phyloP scores from a whole-genome alignment of 2,113 vertebrate species.

The Felis catus region F.catus_Fca126_mat1.0 CM031427.1:41263501-41264000 shows the following conservation, averaged over 20 bases:
- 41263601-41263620: not conserved
- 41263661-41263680: not conserved
- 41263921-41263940: fast-evolving
- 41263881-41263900: not conserved
- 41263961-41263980: not conserved
- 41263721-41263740: not conserved
- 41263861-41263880: not conserved
- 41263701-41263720: not conserved
- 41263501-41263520: not conserved
- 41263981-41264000: not conserved
- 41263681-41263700: not conserved
- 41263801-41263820: not conserved
- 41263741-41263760: not conserved
- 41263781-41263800: fast-evolving
- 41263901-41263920: not conserved
- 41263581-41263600: not conserved
- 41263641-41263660: not conserved
- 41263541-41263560: not conserved
- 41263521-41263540: not conserved
- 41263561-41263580: not conserved
- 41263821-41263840: not conserved
- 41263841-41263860: not conserved
- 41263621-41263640: not conserved
- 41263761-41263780: not conserved
- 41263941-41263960: not conserved